Evolutionary conservation across 1,140 invertebrate genomes (phyloP).

Genomic region (Danaus plexippus): DNA sequence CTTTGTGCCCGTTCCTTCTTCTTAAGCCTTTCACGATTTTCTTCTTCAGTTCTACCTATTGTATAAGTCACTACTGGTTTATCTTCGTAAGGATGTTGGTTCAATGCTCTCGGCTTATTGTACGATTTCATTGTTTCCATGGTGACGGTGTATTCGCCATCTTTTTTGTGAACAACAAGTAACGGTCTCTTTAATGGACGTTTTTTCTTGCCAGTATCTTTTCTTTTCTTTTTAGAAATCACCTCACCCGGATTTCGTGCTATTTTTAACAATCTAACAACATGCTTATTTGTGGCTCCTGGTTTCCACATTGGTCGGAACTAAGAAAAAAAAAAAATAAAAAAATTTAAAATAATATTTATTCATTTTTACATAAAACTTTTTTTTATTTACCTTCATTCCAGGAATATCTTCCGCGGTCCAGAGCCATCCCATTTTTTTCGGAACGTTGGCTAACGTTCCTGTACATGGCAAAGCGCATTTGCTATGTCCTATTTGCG

Average conservation of each 20-base stretch:
- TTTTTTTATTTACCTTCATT: conserved; percentile 38
- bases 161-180: conserved; percentile 51
- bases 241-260: conserved; percentile 48
- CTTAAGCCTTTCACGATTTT: conserved; percentile 46
- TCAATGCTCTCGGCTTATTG: conserved; percentile 42
- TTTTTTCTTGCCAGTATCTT: conserved; percentile 39
- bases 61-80: conserved; percentile 52
- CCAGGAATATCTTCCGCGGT: conserved; percentile 54
- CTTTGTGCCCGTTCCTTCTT: conserved; percentile 48
- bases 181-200: conserved; percentile 49
- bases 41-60: conserved; percentile 59
- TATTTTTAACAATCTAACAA: conserved; percentile 49
- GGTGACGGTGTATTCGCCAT: conserved; percentile 56
- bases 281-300: conserved; percentile 54
- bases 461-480: conserved; percentile 54
- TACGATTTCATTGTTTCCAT: conserved; percentile 64
- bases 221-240: conserved; percentile 46
- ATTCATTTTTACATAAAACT: conserved; percentile 9
- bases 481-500: conserved; percentile 54
- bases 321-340: conserved; percentile 53
- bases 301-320: conserved; percentile 55
- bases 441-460: conserved; percentile 45
- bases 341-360: conserved; percentile 21
- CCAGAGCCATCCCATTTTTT: conserved; percentile 63
- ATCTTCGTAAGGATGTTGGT: conserved; percentile 61